Percentiles rank a stretch among this genome's conserved stretches.
Evolutionary conservation across 2,888 invertebrate species (phyloP).

Genomic region (Ichneumoninae sp.): DNA sequence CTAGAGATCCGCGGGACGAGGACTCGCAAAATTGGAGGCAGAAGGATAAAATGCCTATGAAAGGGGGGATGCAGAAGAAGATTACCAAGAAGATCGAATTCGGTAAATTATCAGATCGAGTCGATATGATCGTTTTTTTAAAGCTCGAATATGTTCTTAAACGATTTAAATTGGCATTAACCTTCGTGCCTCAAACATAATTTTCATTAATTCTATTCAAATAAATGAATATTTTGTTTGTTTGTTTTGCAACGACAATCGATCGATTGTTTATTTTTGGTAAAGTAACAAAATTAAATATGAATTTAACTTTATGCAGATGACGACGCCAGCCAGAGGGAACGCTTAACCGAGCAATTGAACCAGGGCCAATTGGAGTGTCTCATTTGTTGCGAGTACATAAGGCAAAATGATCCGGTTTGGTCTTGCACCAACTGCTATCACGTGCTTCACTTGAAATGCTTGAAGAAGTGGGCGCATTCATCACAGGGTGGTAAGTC

Average conservation of each 20-base stretch:
- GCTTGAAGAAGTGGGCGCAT: conserved; percentile 96
- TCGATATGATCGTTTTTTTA: conserved; percentile 32
- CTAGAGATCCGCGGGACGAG: conserved; percentile 67
- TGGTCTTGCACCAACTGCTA: conserved; percentile 97
- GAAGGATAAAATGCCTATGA: conserved; percentile 69
- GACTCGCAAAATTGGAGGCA: conserved; percentile 77
- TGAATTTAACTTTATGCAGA: conserved; percentile 73
- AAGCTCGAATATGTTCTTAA: neutral
- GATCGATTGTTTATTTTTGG: no score
- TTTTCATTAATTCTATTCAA: neutral
- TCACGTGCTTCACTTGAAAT: conserved; percentile 96
- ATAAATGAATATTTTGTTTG: neutral
- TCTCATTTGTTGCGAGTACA: conserved; percentile 96
- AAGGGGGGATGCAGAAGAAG: conserved; percentile 65
- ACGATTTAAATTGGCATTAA: neutral
- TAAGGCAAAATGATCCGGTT: conserved; percentile 91
- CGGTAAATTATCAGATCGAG: conserved; percentile 68
- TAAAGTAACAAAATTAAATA: neutral
- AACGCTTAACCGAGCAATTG: conserved; percentile 93
- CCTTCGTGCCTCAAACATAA: neutral
- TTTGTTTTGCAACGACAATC: no score
- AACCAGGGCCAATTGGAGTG: conserved; percentile 94
- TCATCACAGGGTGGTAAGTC: conserved; percentile 89
- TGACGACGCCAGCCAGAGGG: conserved; percentile 91
- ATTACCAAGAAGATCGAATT: conserved; percentile 74